phyloP scores from a whole-genome alignment of 2,797 vertebrate genomes.

The Rachycentron canadum region DNA sequence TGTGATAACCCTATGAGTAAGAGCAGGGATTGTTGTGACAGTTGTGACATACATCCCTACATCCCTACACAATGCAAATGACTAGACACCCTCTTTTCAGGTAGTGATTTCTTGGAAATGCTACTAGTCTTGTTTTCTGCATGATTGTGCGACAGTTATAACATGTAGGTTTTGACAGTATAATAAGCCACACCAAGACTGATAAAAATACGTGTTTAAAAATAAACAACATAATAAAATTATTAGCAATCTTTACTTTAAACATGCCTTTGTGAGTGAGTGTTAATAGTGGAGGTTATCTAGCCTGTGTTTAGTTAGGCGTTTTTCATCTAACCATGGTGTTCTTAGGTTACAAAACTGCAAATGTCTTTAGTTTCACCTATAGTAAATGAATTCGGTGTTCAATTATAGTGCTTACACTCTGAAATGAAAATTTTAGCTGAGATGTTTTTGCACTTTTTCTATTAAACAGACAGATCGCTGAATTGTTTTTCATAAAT shows the following conservation, averaged over 20 bases:
- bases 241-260: no score
- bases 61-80: no score
- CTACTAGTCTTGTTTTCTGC: not conserved
- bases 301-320: not conserved
- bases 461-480: not conserved
- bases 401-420: constrained; percentile 13
- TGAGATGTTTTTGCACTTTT: not conserved
- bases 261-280: not conserved
- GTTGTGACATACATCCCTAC: constrained; percentile 56
- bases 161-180: not conserved
- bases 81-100: no score
- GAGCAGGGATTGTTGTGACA: constrained; percentile 47
- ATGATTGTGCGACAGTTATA: not conserved
- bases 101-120: not conserved
- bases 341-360: not conserved
- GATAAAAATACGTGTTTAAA: not conserved
- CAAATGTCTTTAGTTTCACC: not conserved
- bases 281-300: not conserved
- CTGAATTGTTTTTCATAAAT: constrained; percentile 12
- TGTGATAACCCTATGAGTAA: constrained; percentile 43
- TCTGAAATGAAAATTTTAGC: constrained; percentile 1
- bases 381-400: constrained; percentile 33
- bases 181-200: not conserved
- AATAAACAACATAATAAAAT: not conserved
- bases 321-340: constrained; percentile 1